phyloP scores from a whole-genome alignment of 2,113 vertebrate species.

The Tupaia tana region DNA sequence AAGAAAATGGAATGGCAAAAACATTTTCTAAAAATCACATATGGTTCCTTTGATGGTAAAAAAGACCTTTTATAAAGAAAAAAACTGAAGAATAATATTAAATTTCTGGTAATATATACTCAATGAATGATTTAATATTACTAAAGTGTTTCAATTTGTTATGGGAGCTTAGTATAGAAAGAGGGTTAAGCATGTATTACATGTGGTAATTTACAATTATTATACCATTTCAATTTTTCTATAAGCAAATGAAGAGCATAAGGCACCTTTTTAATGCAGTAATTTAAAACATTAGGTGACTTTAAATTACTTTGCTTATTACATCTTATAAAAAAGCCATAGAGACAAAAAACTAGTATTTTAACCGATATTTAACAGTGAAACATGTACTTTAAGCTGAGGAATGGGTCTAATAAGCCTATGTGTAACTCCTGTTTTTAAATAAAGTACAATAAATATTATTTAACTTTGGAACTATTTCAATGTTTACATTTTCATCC shows the following conservation, averaged over 20 bases:
- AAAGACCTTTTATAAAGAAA: conserved; percentile 40
- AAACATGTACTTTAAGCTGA: conserved; percentile 68
- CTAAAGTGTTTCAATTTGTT: conserved; percentile 65
- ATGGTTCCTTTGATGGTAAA: conserved; percentile 6
- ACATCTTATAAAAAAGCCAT: conserved; percentile 62
- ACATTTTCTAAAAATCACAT: not conserved
- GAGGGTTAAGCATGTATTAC: conserved; percentile 61
- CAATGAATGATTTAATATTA: conserved; percentile 58
- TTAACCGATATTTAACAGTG: conserved; percentile 77
- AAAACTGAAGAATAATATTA: conserved; percentile 53
- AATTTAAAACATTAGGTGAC: conserved; percentile 81
- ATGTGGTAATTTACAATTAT: conserved; percentile 78
- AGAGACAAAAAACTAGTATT: conserved; percentile 75
- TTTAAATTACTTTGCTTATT: conserved; percentile 77
- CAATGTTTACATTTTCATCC: conserved; percentile 77
- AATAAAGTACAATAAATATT: conserved; percentile 64
- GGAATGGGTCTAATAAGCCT: conserved; percentile 6
- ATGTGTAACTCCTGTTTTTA: conserved; percentile 48
- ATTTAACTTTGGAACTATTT: conserved; percentile 73
- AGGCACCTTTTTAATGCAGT: conserved; percentile 67
- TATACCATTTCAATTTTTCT: conserved; percentile 75
- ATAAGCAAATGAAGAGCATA: conserved; percentile 73
- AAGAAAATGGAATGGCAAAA: not conserved
- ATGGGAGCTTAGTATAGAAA: conserved; percentile 64
- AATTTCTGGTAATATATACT: conserved; percentile 45